Base-by-base conservation (phyloP, 2,797 vertebrate genomes). In the Myotis vivesi region DNA sequence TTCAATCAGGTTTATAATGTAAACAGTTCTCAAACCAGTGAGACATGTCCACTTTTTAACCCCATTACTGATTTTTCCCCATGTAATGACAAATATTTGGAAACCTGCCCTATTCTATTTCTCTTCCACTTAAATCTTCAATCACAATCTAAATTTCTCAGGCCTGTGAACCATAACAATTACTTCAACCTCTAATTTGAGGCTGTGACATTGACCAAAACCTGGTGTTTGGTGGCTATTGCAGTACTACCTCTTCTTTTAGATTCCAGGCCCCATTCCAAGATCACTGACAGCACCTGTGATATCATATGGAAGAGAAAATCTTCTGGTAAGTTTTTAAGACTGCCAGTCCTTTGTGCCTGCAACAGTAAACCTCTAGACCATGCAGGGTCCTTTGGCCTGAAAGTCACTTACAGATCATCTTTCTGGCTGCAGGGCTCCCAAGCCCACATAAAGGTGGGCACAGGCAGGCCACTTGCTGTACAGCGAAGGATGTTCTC, bases 401-500 rank as follows among this genome's bases (percentile, higher is more conserved):
- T 30, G 25, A 30, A 30, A 49, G 75, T 46, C n/a, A 98, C 98
- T 98, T 97, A 98, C 98, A 96, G 51, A 0, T 62, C 94, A 66
- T 84, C 97, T 15, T 80, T 68, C 46, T 33, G 81, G 84, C 38
- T 91, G 95, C 98, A 98, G 75, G 98, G 97, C 92, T 98, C 98
- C 98, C 98, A 99, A 82, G 98, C 57, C 99, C 99, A 99, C 79
- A 96, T 97, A 8, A 99, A 98, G 79, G 25, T 96, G 0, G 99
- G 99, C 36, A 97, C 75, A 0, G 99, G 99, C 5, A 97, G 94
- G 36, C 99, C 99, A 0, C 95, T 98, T 7, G 97, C 98, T 0
- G 99, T 99, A 98, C 99, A 99, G 94, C 98, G 98, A 92, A 99
- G 98, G 20, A 97, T 96, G 13, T 98, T 97, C 80, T 98, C 97